Evolutionary conservation across 2,113 vertebrate species (phyloP), one percentile per base, ranked within the genome.

Genomic region (Gobio gobio): DNA sequence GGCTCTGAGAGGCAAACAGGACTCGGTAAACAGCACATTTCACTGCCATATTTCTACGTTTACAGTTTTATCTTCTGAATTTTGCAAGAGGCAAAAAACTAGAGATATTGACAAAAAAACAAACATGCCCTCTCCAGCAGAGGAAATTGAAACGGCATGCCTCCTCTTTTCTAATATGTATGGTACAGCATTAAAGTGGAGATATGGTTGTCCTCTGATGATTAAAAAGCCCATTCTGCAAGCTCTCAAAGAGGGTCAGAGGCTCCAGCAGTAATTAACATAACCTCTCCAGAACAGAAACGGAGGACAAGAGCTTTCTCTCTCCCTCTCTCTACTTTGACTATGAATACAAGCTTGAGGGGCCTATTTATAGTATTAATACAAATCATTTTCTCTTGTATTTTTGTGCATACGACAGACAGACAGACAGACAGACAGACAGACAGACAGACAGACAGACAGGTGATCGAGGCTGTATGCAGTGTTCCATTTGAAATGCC

Each of bases 321-420:
- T 26, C 29, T 20, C 36, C 26, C 54, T 40, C 72, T n/a, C 10
- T 24, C 58, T 51, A 8, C 29, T 43, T 26, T 59, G 45, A 56
- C 87, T 81, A 82, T 70, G 54, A 84, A 78, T 49, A 56, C 58
- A 47, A 81, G 82, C 26, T 36, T 73, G 64, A 51, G 36, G 47
- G 64, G 81, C 33, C 78, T 86, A 84, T 88, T 89, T 89, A 70
- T 83, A 87, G 80, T 70, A 77, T 83, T 78, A 82, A 87, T 70
- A 85, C 82, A 77, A 83, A 84, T 85, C 61, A 78, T 83, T 86
- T 54, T 85, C 82, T 78, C 73, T 85, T 82, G 81, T 84, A 61
- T 45, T 87, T 49, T 36, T n/a, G 33, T 82, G 87, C 64, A 88
- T 77, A 66, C 54, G 63, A 78, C 59, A 73, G 84, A 79, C 61